Evolutionary conservation across 2,797 vertebrate genomes (phyloP), one percentile per base, ranked within the genome.

Genomic region (Macropodus opercularis): DNA sequence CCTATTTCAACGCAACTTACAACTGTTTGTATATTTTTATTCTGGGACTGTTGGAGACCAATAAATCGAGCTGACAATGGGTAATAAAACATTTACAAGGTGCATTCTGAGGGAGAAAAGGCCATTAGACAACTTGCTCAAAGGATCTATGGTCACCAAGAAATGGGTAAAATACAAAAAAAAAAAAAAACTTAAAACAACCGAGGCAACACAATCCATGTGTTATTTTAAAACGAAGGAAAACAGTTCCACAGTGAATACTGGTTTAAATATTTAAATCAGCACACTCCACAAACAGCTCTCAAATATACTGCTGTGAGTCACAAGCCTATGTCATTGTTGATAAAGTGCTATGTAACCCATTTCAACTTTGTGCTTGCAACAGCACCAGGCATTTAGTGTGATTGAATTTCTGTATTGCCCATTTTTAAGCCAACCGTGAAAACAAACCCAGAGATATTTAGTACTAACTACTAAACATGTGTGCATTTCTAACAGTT

Each of bases 341-440:
- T 84, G 80, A 85, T 69, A 47, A 58, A 85, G 44, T 42, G 69
- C 53, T 78, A 70, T 63, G 74, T 61, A 62, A 69, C 43, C 47
- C 36, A 31, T 61, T 77, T 73, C 8, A 3, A 78, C 18, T 70
- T 59, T 44, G 55, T 57, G 47, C 44, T 63, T 64, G 73, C 65
- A 38, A 41, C 53, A 47, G 34, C 44, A 63, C 32, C 2, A 49
- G 21, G 69, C 50, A 43, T 72, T 77, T 75, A 71, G 61, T 51
- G 58, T 69, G 75, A 89, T 75, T 85, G 54, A 69, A 84, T 79
- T 58, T 69, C 60, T 50, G 19, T 78, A 71, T 48, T 80, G 77
- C 69, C 68, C 63, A 55, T 24, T 65, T 82, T 78, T 44, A 60
- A 58, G 29, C 22, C 55, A 23, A 46, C 24, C 26, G 57, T 40